phyloP scores from a whole-genome alignment of 2,797 vertebrate genomes.

The Poeciliopsis gracilis region DNA sequence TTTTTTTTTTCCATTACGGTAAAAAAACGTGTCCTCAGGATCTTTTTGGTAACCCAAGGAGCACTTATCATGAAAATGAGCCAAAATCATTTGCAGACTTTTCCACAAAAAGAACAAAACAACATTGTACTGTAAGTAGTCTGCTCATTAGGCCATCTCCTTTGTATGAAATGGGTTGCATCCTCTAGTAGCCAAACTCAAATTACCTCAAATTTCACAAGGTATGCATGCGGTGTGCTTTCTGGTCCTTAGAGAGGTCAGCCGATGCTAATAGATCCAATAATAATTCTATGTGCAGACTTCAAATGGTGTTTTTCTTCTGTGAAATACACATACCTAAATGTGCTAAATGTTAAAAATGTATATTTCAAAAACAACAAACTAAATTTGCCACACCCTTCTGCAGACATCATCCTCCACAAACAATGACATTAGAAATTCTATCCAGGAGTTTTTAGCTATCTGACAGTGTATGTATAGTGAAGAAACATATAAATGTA shows the following conservation, averaged over 20 bases:
- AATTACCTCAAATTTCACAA: neutral
- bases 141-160: neutral
- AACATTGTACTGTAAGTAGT: neutral
- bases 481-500: too few relatives aligned
- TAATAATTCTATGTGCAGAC: neutral
- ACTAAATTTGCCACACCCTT: too few relatives aligned
- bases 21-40: neutral
- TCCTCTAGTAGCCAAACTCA: neutral
- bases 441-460: too few relatives aligned
- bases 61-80: neutral
- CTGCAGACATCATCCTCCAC: too few relatives aligned
- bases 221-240: neutral
- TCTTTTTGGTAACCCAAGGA: neutral
- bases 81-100: conserved; percentile 2
- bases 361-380: neutral
- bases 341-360: neutral
- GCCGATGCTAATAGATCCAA: neutral
- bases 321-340: neutral
- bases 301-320: neutral
- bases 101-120: neutral
- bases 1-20: neutral
- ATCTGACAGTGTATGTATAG: too few relatives aligned
- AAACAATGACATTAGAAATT: too few relatives aligned
- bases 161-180: neutral
- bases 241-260: neutral